phyloP scores from a whole-genome alignment of 1,140 invertebrate species.

The Musca domestica region DNA sequence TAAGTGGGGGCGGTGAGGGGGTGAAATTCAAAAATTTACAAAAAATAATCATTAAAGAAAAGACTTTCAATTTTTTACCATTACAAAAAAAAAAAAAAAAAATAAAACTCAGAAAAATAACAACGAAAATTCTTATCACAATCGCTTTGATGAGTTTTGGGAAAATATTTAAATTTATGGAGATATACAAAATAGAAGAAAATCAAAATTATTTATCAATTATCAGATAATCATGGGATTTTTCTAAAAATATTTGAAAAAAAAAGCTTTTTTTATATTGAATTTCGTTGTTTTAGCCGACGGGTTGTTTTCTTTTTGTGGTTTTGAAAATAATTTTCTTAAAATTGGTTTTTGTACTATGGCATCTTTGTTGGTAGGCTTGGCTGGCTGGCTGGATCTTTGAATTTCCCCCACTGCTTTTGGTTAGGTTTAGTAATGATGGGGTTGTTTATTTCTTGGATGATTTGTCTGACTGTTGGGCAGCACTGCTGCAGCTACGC shows the following conservation, averaged over 20 bases:
- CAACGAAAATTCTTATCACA: constrained; percentile 51
- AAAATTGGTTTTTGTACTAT: constrained; percentile 16
- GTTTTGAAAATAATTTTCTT: neutral
- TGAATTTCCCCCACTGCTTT: neutral
- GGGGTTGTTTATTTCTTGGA: neutral
- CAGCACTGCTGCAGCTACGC: neutral
- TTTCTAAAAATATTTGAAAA: neutral
- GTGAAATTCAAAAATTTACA: neutral
- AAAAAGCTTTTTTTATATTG: constrained; percentile 7
- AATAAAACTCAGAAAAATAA: constrained; percentile 25
- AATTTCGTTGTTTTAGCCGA: neutral
- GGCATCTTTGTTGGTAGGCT: constrained; percentile 11
- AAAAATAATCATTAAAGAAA: neutral
- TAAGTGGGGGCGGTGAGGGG: neutral
- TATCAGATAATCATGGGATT: neutral
- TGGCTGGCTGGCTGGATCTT: neutral
- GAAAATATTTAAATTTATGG: neutral
- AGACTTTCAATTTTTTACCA: constrained; percentile 11
- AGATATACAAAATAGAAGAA: neutral
- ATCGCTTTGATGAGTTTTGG: constrained; percentile 49
- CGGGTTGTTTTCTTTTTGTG: constrained; percentile 10
- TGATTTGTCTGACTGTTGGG: neutral
- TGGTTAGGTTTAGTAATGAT: neutral
- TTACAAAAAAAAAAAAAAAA: constrained; percentile 16
- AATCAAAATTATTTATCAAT: neutral